A percentile compares a stretch with the other conserved stretches of the same genome.
Conservation (phyloP, 2,113 vertebrate species). For the Sinosuthora webbiana region DNA sequence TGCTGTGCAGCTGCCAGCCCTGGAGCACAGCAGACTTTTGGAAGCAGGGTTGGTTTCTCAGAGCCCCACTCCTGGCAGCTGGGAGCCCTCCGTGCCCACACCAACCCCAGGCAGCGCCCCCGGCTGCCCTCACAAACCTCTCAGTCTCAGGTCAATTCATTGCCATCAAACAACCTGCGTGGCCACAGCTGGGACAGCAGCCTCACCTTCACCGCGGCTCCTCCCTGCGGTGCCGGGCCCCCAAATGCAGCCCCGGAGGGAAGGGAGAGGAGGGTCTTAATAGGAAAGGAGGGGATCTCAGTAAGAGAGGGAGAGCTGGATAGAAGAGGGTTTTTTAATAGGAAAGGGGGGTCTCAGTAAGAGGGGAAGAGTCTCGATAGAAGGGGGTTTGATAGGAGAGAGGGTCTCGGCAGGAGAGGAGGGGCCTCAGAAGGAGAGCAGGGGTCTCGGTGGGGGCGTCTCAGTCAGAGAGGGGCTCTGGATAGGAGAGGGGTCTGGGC, state of each 20-base stretch:
- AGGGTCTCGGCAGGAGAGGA: not conserved
- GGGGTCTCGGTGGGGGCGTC: not conserved
- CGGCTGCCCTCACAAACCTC: not conserved
- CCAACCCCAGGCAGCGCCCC: not conserved
- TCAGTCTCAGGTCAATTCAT: constrained; percentile 43
- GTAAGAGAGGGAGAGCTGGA: not conserved
- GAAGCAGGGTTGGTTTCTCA: fast-evolving
- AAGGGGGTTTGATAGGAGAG: not conserved
- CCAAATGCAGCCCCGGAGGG: not conserved
- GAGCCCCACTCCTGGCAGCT: not conserved
- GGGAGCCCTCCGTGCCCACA: not conserved
- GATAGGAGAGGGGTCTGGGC: not conserved
- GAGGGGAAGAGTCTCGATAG: not conserved
- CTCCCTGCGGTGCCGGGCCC: fast-evolving
- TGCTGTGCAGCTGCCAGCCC: not conserved
- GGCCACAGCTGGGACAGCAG: not conserved
- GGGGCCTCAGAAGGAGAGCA: too few species aligned
- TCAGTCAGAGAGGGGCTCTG: too few species aligned
- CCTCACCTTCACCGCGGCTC: not conserved
- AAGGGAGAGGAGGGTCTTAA: not conserved
- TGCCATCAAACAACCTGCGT: not conserved
- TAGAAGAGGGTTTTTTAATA: fast-evolving
- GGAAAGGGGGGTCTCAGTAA: not conserved
- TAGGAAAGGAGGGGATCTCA: not conserved
- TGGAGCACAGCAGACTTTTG: not conserved